phyloP scores from a whole-genome alignment of 2,113 vertebrate genomes.

The Furnarius figulus region DNA sequence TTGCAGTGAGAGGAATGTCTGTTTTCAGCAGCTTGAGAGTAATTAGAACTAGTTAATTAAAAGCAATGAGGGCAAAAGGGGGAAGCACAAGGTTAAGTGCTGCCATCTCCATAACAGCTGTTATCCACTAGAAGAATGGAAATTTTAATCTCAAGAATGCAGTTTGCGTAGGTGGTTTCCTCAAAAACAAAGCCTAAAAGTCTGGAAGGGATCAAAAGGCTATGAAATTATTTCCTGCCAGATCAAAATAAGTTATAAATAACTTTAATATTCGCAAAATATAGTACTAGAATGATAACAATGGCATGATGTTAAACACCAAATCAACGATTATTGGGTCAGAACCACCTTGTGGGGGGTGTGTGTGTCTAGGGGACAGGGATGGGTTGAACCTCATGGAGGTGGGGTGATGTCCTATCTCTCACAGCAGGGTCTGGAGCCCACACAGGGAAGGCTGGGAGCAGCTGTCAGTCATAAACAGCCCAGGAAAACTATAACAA shows the following conservation, averaged over 20 bases:
- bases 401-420: too few species aligned
- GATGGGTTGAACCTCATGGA: too few species aligned
- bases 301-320: neutral
- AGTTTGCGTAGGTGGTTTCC: accelerated
- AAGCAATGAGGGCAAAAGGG: neutral
- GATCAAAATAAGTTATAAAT: neutral
- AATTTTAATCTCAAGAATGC: neutral
- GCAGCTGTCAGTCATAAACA: too few species aligned
- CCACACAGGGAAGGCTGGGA: too few species aligned
- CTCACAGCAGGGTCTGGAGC: too few species aligned
- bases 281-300: neutral
- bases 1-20: neutral
- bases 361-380: too few species aligned
- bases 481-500: too few species aligned
- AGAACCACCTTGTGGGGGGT: too few species aligned
- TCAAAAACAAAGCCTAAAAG: neutral
- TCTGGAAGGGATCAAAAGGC: neutral
- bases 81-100: neutral
- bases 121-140: neutral
- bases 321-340: too few species aligned
- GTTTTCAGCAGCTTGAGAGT: neutral
- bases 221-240: neutral
- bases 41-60: neutral
- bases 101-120: neutral
- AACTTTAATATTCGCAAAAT: neutral